Percentiles rank a stretch among this genome's conserved stretches.
Conservation (phyloP, 35 echinoderm and acorn worm genomes). For the Heliocidaris tuberculata region DNA sequence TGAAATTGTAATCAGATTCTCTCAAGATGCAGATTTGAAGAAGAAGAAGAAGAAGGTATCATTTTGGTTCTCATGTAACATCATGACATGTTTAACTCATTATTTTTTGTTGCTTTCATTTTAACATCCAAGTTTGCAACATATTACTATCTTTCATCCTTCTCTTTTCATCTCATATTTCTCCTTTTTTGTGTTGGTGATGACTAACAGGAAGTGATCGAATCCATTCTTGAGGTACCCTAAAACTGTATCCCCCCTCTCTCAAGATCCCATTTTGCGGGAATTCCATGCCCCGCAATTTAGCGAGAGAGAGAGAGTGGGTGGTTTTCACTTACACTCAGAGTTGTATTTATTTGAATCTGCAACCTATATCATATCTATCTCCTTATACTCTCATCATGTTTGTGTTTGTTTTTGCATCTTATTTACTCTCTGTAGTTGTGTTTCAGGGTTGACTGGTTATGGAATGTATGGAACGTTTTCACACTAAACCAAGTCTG, state of each 20-base stretch:
- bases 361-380: slow-evolving; percentile 17
- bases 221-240: slow-evolving; percentile 81
- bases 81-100: not conserved
- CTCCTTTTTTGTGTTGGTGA: slow-evolving; percentile 37
- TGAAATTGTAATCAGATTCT: too few relatives aligned
- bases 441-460: not conserved
- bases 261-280: not conserved
- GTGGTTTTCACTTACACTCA: not conserved
- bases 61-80: not conserved
- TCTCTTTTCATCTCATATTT: slow-evolving; percentile 35
- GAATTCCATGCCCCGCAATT: not conserved
- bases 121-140: slow-evolving; percentile 27
- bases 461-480: not conserved
- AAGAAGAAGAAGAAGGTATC: not conserved
- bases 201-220: slow-evolving; percentile 80
- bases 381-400: slow-evolving; percentile 4
- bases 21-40: too few relatives aligned
- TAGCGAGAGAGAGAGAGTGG: not conserved
- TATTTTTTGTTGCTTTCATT: not conserved
- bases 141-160: slow-evolving; percentile 37
- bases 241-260: not conserved
- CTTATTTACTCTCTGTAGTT: not conserved
- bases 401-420: slow-evolving; percentile 1
- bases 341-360: slow-evolving; percentile 6
- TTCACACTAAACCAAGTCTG: not conserved